Evolutionary conservation across 2,113 vertebrate genomes (phyloP).

Genomic region (Puffinus mauretanicus): DNA sequence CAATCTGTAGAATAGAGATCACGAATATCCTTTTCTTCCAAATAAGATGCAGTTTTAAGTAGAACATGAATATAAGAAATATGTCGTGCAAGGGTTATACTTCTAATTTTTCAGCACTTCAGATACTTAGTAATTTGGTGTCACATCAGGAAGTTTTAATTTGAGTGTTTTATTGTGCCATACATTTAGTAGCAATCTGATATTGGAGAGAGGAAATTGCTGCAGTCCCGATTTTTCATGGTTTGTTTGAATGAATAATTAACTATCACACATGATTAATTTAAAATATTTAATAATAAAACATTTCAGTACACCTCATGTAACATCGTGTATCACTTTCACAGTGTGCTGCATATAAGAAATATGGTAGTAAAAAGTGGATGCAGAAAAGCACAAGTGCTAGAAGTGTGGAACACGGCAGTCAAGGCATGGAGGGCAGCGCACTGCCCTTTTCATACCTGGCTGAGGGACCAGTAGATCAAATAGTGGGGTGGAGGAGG

Average conservation of each 20-base stretch:
- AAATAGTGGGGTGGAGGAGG: not conserved
- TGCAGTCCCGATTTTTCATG: conserved; percentile 55
- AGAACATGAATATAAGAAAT: conserved; percentile 45
- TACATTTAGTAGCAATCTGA: conserved; percentile 51
- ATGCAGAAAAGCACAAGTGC: not conserved
- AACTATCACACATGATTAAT: conserved; percentile 59
- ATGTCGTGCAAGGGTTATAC: not conserved
- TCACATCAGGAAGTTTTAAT: conserved; percentile 65
- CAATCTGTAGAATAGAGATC: conserved; percentile 25
- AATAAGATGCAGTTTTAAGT: conserved; percentile 33
- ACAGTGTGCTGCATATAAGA: not conserved
- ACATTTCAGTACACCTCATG: conserved; percentile 26
- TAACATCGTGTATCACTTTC: not conserved
- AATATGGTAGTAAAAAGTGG: not conserved
- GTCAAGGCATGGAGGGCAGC: fast-evolving
- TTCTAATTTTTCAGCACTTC: conserved; percentile 51
- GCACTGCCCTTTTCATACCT: not conserved
- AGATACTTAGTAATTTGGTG: conserved; percentile 45
- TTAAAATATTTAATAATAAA: conserved; percentile 65
- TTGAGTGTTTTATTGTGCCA: conserved; percentile 62
- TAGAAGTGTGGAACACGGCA: not conserved
- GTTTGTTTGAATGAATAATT: conserved; percentile 68
- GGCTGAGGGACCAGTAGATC: not conserved
- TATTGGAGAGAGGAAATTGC: conserved; percentile 50
- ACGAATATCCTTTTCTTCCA: conserved; percentile 44